Conservation (phyloP, 2,113 vertebrate genomes). For the Platysteira castanea region DNA sequence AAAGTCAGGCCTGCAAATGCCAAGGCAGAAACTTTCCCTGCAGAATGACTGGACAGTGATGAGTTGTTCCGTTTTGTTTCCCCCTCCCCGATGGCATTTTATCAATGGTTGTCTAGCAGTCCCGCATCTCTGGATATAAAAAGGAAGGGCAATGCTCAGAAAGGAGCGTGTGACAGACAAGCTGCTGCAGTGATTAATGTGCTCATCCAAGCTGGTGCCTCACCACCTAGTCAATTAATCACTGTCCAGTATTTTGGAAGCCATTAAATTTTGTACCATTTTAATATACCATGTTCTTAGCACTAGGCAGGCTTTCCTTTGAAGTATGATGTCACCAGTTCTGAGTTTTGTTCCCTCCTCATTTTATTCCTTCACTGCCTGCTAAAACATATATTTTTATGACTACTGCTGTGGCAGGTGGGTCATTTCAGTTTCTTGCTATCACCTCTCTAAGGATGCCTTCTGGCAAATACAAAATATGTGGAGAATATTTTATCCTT, state of each 20-base stretch:
- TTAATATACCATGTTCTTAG: not conserved
- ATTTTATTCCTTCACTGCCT: not conserved
- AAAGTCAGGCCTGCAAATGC: not conserved
- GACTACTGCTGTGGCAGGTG: not conserved
- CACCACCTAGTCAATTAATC: constrained; percentile 52
- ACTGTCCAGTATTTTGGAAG: constrained; percentile 31
- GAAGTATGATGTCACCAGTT: not conserved
- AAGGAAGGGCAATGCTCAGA: constrained; percentile 39
- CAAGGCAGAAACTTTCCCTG: not conserved
- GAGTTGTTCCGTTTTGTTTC: not conserved
- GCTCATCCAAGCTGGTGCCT: not conserved
- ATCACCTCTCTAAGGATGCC: not conserved
- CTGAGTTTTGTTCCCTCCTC: not conserved
- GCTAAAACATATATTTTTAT: not conserved
- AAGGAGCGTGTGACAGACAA: constrained; percentile 28
- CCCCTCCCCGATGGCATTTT: not conserved
- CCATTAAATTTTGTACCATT: constrained; percentile 1
- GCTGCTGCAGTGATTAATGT: constrained; percentile 63
- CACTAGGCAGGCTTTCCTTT: not conserved
- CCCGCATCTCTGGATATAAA: constrained; percentile 35
- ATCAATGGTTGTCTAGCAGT: constrained; percentile 50
- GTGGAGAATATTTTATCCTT: not conserved
- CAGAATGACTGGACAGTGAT: not conserved
- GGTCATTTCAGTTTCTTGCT: not conserved
- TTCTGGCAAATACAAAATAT: not conserved